These are phyloP conservation scores for Eremophila alpestris DNA, from an alignment of 2,797 vertebrate species.

Conservation along the genomic window DNA sequence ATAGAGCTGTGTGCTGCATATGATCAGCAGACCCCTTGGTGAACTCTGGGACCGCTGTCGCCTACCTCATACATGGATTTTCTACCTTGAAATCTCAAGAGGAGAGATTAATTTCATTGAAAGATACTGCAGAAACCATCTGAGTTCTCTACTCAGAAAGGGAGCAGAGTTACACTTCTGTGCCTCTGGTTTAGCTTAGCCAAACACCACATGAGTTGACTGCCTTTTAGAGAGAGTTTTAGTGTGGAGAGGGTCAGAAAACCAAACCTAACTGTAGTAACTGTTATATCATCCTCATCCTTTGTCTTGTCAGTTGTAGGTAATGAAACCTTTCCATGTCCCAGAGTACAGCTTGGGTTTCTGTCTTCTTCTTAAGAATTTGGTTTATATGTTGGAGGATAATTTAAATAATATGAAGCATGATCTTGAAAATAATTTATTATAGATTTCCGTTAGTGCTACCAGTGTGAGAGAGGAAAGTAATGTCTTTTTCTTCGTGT, in stretches of 20 bases:
- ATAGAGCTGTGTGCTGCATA: background rate
- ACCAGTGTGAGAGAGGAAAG: background rate
- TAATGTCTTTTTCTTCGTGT: conserved; percentile 43
- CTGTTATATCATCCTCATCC: background rate
- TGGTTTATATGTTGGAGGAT: background rate
- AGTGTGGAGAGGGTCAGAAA: background rate
- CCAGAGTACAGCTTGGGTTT: background rate
- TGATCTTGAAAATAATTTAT: background rate
- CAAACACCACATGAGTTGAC: background rate
- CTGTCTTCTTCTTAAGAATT: background rate
- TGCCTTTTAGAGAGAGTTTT: background rate
- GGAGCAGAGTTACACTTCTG: background rate
- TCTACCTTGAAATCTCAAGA: background rate
- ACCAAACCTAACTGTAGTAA: background rate
- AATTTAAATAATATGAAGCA: conserved; percentile 49
- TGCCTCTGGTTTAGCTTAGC: background rate
- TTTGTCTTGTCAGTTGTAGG: background rate
- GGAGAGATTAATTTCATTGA: background rate
- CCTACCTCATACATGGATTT: background rate
- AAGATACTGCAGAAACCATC: background rate
- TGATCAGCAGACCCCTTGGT: background rate
- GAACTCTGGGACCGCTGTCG: background rate
- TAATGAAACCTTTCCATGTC: background rate
- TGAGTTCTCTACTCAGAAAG: background rate
- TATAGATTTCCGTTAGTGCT: conserved; percentile 37